Conservation (phyloP, 2,797 vertebrate genomes). For the Megaceryle alcyon region DNA sequence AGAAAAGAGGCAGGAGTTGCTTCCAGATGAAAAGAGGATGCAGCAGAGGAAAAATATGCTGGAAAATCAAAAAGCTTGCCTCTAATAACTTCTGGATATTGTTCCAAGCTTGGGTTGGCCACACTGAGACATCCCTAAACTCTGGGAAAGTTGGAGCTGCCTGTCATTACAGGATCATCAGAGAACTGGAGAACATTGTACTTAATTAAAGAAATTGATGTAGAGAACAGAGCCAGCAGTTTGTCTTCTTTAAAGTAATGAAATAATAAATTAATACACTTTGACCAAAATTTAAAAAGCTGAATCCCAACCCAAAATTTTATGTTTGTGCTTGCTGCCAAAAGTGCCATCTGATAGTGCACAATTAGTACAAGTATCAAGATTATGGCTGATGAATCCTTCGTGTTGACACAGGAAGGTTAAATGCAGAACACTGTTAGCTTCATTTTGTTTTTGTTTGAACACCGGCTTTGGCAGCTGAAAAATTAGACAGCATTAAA, state of each 20-base stretch:
- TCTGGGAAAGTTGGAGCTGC: neutral
- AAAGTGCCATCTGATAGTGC: neutral
- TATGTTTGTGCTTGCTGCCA: neutral
- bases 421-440: conserved; percentile 10
- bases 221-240: neutral
- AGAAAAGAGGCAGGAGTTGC: conserved; percentile 4
- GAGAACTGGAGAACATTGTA: neutral
- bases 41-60: conserved; percentile 35
- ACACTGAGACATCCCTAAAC: neutral
- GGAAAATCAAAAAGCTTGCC: conserved; percentile 41
- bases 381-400: conserved; percentile 9
- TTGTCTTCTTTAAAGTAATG: conserved; percentile 7
- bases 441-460: neutral
- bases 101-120: neutral
- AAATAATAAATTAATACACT: neutral
- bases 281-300: conserved; percentile 12
- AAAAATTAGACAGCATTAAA: conserved; percentile 60
- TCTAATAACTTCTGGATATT: neutral
- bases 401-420: conserved; percentile 11
- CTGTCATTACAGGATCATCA: neutral
- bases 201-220: conserved; percentile 29
- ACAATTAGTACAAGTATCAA: neutral
- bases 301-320: neutral
- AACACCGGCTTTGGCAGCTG: conserved; percentile 56
- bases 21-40: conserved; percentile 57